phyloP scores from a whole-genome alignment of 2,888 invertebrate genomes.

The Diloba caeruleocephala region DNA sequence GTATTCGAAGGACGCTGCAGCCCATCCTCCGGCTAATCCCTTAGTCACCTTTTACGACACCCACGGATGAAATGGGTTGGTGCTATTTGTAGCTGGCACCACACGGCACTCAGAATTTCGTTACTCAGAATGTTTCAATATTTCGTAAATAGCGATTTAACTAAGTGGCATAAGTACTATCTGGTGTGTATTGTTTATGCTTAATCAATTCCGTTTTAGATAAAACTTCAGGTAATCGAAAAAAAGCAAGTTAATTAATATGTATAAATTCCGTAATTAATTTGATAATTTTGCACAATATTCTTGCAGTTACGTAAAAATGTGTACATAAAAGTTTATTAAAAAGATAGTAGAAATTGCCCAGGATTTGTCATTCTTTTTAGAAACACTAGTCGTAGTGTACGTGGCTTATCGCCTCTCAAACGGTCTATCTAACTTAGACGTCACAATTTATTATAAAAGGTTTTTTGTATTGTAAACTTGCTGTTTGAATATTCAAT shows the following conservation, averaged over 20 bases:
- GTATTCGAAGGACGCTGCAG: no score
- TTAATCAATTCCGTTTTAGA: slow-evolving; percentile 64
- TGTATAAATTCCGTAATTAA: slow-evolving; percentile 1
- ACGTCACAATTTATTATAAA: slow-evolving; percentile 26
- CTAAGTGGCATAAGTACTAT: slow-evolving; percentile 52
- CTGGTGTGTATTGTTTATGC: slow-evolving; percentile 25
- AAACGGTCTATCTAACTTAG: slow-evolving; percentile 23
- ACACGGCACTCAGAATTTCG: no score
- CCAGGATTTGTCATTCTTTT: slow-evolving; percentile 22
- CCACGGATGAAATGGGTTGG: no score
- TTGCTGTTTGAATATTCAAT: slow-evolving; percentile 42
- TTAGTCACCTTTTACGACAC: no score
- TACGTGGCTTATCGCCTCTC: slow-evolving; percentile 30
- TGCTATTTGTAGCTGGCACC: no score
- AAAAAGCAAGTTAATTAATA: slow-evolving; percentile 48
- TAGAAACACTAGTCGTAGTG: slow-evolving; percentile 7
- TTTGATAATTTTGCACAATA: no score
- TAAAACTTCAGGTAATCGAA: slow-evolving; percentile 58
- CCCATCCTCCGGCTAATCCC: no score
- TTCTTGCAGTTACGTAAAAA: no score
- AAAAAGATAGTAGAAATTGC: slow-evolving; percentile 13
- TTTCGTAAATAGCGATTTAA: no score
- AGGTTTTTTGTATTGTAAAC: slow-evolving; percentile 29
- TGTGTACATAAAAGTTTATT: not conserved
- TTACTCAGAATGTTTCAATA: no score